phyloP scores from a whole-genome alignment of 2,888 invertebrate genomes.

The Arenicola marina region DNA sequence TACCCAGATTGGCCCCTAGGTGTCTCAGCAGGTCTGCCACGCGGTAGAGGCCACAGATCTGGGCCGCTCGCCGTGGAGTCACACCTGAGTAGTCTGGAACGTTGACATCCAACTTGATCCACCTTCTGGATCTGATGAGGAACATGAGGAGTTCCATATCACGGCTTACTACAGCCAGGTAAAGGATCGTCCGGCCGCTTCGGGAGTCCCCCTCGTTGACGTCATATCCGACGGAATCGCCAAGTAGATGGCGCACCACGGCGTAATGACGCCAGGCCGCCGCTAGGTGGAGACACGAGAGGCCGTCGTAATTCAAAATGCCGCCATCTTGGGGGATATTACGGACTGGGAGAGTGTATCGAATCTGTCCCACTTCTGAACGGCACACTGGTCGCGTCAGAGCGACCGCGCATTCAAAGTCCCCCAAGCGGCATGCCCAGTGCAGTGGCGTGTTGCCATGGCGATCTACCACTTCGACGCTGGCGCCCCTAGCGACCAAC shows the following conservation, averaged over 20 bases:
- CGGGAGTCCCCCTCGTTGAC: neutral
- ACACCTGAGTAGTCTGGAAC: too few relatives aligned
- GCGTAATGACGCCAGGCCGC: neutral
- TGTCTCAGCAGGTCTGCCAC: too few relatives aligned
- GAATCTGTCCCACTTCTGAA: neutral
- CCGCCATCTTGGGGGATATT: neutral
- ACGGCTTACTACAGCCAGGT: neutral
- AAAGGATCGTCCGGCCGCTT: neutral
- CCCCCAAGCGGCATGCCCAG: neutral
- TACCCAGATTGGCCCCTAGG: too few relatives aligned
- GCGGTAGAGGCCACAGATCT: too few relatives aligned
- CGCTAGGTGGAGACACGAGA: neutral
- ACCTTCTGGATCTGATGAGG: too few relatives aligned
- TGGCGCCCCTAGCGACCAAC: neutral
- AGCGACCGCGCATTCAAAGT: neutral
- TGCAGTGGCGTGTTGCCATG: neutral
- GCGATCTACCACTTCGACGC: neutral
- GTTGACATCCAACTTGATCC: too few relatives aligned
- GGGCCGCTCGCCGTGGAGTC: too few relatives aligned
- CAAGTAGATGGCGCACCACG: neutral
- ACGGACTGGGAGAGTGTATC: neutral
- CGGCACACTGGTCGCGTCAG: neutral
- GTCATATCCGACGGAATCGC: neutral
- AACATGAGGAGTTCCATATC: too few relatives aligned
- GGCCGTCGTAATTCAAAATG: neutral